A percentile compares a stretch with the other conserved stretches of the same genome.
Evolutionary conservation across 2,113 vertebrate species (phyloP).

Genomic region (Carassius carassius): DNA sequence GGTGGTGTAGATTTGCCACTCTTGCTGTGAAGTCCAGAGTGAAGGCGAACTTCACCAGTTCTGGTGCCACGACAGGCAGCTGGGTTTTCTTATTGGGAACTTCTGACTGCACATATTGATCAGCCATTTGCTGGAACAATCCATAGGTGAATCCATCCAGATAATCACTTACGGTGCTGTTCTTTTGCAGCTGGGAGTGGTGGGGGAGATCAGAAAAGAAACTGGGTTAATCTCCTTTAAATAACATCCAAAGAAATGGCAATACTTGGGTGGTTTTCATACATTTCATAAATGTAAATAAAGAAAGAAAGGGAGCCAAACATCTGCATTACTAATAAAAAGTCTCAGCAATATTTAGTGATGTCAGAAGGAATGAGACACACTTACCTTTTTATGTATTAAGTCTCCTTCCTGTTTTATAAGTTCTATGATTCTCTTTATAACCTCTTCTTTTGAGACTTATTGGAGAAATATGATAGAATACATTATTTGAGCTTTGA

Average conservation of each 20-base stretch:
- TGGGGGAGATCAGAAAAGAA: conserved; percentile 4
- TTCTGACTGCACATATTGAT: conserved; percentile 73
- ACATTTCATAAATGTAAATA: background rate
- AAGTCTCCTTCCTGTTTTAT: conserved; percentile 79
- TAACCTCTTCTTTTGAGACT: conserved; percentile 67
- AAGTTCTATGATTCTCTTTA: conserved; percentile 77
- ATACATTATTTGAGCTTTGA: background rate
- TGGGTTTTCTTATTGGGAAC: background rate
- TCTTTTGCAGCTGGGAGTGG: conserved; percentile 78
- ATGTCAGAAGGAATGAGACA: background rate
- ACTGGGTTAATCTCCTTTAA: background rate
- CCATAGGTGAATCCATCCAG: conserved; percentile 80
- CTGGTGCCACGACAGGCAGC: conserved; percentile 59
- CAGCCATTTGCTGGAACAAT: conserved; percentile 81
- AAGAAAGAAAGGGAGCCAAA: background rate
- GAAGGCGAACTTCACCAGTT: conserved; percentile 79
- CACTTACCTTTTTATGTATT: conserved; percentile 82
- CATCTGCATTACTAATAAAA: background rate
- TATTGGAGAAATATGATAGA: conserved; percentile 8
- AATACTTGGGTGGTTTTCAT: background rate
- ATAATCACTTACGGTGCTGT: conserved; percentile 70
- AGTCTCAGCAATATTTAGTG: background rate
- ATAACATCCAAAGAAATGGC: background rate
- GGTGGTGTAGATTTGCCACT: conserved; percentile 73
- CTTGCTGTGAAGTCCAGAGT: conserved; percentile 79